Evolutionary conservation across 2,113 vertebrate genomes (phyloP).

Genomic region (Pluvianellus socialis): DNA sequence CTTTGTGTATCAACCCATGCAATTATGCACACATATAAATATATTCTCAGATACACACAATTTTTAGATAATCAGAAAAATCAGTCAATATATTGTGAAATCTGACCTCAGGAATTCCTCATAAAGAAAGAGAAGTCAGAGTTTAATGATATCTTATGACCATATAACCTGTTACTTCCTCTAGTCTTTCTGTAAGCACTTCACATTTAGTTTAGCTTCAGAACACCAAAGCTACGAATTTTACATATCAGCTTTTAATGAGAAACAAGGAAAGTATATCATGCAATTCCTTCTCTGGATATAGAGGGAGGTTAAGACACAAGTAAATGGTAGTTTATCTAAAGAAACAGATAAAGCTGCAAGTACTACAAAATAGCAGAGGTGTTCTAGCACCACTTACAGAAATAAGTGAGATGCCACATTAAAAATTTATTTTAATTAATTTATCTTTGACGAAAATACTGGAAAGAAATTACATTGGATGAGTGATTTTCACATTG

Average conservation of each 20-base stretch:
- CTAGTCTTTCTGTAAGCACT: neutral
- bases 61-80: neutral
- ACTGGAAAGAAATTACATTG: neutral
- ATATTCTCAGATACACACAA: neutral
- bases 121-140: neutral
- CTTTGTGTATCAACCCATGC: neutral
- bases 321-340: neutral
- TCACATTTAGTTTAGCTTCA: neutral
- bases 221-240: neutral
- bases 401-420: neutral
- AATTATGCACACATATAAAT: neutral
- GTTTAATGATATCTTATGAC: neutral
- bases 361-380: neutral
- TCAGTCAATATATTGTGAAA: neutral
- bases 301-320: neutral
- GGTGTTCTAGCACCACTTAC: neutral
- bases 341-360: neutral
- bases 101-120: neutral
- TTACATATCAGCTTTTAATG: neutral
- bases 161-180: neutral
- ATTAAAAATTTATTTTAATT: neutral
- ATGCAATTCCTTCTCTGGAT: neutral
- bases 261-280: neutral
- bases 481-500: neutral
- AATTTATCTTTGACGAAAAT: neutral